Conservation (phyloP, 23 tunicate species). For the Ascidia mentula region DNA sequence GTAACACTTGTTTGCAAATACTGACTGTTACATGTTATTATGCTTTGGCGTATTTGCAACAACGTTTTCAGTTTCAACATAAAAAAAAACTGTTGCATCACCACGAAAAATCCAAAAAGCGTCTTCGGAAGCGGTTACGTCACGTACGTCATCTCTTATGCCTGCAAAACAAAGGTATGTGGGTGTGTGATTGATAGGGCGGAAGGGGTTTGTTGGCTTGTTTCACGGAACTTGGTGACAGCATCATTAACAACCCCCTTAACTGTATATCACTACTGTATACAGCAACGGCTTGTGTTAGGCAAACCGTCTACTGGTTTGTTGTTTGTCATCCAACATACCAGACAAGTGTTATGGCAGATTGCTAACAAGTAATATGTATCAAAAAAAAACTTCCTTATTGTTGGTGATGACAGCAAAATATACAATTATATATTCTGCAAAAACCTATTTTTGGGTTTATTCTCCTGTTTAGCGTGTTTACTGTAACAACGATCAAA, state of each 20-base stretch:
- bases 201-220: neutral
- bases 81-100: neutral
- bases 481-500: neutral
- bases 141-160: neutral
- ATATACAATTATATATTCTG: too few relatives aligned
- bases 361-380: too few relatives aligned
- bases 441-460: neutral
- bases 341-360: too few relatives aligned
- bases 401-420: too few relatives aligned
- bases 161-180: neutral
- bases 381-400: too few relatives aligned
- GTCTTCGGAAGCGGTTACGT: neutral
- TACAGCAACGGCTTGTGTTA: neutral
- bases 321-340: too few relatives aligned
- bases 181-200: neutral
- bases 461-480: neutral
- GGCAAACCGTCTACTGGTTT: too few relatives aligned
- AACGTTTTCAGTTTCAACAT: too few relatives aligned
- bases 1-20: too few relatives aligned
- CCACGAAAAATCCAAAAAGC: neutral
- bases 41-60: too few relatives aligned
- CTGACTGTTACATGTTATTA: too few relatives aligned
- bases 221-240: slow-evolving; percentile 7
- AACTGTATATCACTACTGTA: neutral
- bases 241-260: neutral